Evolutionary conservation across 1,140 invertebrate species (phyloP).

Genomic region (Cydia strobilella): DNA sequence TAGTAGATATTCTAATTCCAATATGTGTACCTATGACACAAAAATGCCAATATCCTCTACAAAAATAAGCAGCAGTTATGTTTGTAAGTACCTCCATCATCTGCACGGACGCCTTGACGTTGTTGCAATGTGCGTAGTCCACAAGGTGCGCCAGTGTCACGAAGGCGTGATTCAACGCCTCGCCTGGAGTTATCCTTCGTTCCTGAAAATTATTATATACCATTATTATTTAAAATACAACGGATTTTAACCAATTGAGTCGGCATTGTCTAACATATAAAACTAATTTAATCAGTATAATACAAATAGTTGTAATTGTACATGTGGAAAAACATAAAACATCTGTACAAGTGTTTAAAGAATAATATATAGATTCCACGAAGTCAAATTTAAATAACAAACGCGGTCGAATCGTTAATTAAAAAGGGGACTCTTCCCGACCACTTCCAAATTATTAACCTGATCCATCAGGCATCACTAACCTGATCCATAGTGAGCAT

Average conservation of each 20-base stretch:
- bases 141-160: conserved; percentile 95
- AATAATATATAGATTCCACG: background rate
- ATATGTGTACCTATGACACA: too few species aligned
- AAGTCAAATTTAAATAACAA: background rate
- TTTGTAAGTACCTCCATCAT: conserved; percentile 95
- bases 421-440: too few species aligned
- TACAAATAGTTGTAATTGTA: background rate
- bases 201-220: conserved; percentile 82
- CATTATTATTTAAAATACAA: background rate
- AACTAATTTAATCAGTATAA: background rate
- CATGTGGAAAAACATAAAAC: conserved; percentile 9
- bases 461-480: too few species aligned
- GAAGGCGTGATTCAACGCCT: conserved; percentile 97
- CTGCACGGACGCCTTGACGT: conserved; percentile 96
- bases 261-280: background rate
- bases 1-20: too few species aligned
- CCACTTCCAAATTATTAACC: too few species aligned
- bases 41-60: too few species aligned
- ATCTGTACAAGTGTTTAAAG: background rate
- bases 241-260: background rate
- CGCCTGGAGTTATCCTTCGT: conserved; percentile 95
- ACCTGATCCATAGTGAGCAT: conserved; percentile 99
- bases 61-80: too few species aligned
- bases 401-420: background rate
- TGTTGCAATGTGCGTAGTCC: conserved; percentile 98